A percentile compares a stretch with the other conserved stretches of the same genome.
phyloP scores from a whole-genome alignment of 2,113 vertebrate species.

The Danionella cerebrum region DNA sequence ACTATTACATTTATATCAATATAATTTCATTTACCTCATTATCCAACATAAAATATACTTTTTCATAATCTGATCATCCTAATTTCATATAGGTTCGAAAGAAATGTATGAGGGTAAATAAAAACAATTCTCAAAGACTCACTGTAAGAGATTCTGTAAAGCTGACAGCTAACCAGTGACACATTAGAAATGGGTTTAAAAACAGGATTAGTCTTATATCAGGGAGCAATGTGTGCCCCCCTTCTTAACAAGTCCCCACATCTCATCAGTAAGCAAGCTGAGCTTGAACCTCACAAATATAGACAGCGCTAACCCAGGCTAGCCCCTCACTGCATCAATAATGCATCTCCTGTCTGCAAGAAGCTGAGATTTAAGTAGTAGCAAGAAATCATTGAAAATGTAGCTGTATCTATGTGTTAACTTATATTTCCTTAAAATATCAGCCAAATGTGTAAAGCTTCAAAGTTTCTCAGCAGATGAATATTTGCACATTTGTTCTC shows the following conservation, averaged over 20 bases:
- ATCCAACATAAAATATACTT: too few relatives aligned
- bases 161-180: not conserved
- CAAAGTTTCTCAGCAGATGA: not conserved
- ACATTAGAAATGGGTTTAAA: not conserved
- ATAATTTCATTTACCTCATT: too few relatives aligned
- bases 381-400: not conserved
- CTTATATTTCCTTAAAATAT: too few relatives aligned
- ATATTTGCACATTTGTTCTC: not conserved
- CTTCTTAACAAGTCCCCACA: not conserved
- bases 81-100: too few relatives aligned
- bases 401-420: too few relatives aligned
- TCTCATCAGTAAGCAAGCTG: slow-evolving; percentile 20
- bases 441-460: slow-evolving; percentile 54
- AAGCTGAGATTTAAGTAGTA: slow-evolving; percentile 42
- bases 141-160: not conserved
- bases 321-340: slow-evolving; percentile 38
- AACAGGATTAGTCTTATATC: not conserved
- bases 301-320: slow-evolving; percentile 5
- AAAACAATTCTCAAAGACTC: too few relatives aligned
- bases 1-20: too few relatives aligned
- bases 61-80: too few relatives aligned
- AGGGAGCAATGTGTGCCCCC: not conserved
- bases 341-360: slow-evolving; percentile 34
- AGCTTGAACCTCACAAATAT: slow-evolving; percentile 16
- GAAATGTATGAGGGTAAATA: too few relatives aligned